Conservation (phyloP, 2,797 vertebrate species). For the Hapalemur alaotrensis region DNA sequence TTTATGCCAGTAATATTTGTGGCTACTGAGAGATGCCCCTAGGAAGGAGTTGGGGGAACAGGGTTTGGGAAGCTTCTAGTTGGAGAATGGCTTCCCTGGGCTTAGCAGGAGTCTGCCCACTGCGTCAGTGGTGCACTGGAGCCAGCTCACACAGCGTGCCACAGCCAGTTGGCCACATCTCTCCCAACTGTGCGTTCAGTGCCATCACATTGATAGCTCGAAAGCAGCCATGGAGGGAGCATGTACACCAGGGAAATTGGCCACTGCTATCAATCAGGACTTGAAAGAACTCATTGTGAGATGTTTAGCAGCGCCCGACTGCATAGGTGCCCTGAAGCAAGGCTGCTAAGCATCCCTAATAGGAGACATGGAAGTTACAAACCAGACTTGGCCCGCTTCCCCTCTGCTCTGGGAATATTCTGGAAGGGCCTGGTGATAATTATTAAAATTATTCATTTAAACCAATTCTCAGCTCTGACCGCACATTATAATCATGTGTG, state of each 20-base stretch:
- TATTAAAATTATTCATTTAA: neutral
- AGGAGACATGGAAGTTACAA: slow-evolving; percentile 21
- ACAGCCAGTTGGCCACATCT: neutral
- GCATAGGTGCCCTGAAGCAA: neutral
- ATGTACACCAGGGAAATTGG: neutral
- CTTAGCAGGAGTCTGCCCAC: neutral
- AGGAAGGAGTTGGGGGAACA: neutral
- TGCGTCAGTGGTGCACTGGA: neutral
- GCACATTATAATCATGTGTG: neutral
- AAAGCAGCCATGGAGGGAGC: neutral
- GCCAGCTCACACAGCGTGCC: neutral
- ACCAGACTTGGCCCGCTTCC: neutral
- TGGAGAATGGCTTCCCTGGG: neutral
- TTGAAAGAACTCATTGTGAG: neutral
- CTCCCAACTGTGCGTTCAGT: neutral
- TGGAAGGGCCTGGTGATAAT: neutral
- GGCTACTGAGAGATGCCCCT: neutral
- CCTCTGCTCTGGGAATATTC: slow-evolving; percentile 27
- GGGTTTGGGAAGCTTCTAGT: neutral
- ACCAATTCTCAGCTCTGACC: neutral
- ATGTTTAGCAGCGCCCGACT: neutral
- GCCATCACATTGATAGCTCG: neutral
- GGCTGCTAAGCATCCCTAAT: neutral
- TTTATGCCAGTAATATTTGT: neutral
- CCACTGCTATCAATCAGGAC: neutral